Evolutionary conservation across 2,113 vertebrate species (phyloP).

Genomic region (Tyrannus savana): DNA sequence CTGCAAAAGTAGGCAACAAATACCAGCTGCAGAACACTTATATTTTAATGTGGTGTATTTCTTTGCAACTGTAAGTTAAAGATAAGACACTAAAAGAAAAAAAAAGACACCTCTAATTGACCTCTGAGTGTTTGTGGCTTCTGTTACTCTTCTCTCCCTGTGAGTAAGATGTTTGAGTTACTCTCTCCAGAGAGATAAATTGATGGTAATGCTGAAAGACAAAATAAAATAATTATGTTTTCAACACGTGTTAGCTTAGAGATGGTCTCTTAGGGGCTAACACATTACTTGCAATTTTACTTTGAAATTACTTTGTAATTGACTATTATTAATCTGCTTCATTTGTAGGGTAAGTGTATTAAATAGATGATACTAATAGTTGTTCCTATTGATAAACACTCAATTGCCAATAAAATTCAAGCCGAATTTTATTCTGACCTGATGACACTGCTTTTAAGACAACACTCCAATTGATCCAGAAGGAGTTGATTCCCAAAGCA

Average conservation of each 20-base stretch:
- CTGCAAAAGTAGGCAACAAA: neutral
- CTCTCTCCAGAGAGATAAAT: neutral
- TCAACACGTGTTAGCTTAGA: neutral
- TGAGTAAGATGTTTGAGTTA: neutral
- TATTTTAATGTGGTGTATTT: neutral
- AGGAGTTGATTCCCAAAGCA: neutral
- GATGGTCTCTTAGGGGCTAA: neutral
- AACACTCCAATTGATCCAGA: neutral
- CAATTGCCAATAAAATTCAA: neutral
- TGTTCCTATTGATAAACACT: neutral
- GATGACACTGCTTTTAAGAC: neutral
- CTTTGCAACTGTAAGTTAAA: neutral
- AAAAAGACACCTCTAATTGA: neutral
- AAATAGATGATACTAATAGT: neutral
- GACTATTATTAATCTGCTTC: neutral
- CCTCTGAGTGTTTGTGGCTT: neutral
- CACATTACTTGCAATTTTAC: neutral
- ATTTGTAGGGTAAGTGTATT: neutral
- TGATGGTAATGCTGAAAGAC: neutral
- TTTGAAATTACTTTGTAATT: neutral
- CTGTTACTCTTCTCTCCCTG: neutral
- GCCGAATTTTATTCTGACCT: neutral
- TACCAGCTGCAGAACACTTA: neutral
- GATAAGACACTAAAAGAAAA: no score
- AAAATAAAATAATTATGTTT: constrained; percentile 36